Evolutionary conservation across 2,888 invertebrate genomes (phyloP).

Genomic region (Drosophila yooni): DNA sequence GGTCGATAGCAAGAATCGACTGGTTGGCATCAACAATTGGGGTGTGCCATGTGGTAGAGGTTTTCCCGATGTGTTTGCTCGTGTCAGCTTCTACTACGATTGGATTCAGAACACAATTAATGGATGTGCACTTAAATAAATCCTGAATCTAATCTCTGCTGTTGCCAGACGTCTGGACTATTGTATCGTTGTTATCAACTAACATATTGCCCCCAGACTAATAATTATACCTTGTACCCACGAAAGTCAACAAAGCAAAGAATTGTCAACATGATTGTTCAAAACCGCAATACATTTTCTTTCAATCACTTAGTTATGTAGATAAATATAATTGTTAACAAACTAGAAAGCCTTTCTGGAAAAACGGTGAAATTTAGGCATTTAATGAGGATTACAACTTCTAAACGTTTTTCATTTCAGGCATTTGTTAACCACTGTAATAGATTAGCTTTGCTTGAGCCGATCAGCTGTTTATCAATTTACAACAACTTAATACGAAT

Average conservation of each 20-base stretch:
- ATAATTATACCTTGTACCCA: slow-evolving; percentile 20
- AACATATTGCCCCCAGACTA: slow-evolving; percentile 19
- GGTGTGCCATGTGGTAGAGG: slow-evolving; percentile 83
- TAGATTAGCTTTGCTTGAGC: neutral
- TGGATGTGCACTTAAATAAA: slow-evolving; percentile 64
- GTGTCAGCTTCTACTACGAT: slow-evolving; percentile 77
- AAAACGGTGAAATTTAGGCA: neutral
- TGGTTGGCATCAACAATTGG: slow-evolving; percentile 84
- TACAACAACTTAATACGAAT: neutral
- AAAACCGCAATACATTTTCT: neutral
- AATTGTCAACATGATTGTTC: neutral
- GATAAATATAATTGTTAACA: neutral
- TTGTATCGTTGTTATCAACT: slow-evolving; percentile 29
- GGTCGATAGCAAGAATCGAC: slow-evolving; percentile 70
- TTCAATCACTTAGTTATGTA: neutral
- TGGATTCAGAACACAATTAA: slow-evolving; percentile 81
- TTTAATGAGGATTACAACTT: neutral
- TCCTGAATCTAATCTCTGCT: slow-evolving; percentile 11
- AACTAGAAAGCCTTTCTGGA: neutral
- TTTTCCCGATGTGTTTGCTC: slow-evolving; percentile 83
- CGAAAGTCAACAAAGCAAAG: neutral
- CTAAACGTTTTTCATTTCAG: neutral
- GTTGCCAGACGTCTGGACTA: slow-evolving; percentile 57
- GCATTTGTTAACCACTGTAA: slow-evolving; percentile 1
- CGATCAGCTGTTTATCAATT: slow-evolving; percentile 7